These are phyloP conservation scores for Coronaproctus castanopsis DNA, from an alignment of 2,888 invertebrate genomes.

Conservation along the genomic window DNA sequence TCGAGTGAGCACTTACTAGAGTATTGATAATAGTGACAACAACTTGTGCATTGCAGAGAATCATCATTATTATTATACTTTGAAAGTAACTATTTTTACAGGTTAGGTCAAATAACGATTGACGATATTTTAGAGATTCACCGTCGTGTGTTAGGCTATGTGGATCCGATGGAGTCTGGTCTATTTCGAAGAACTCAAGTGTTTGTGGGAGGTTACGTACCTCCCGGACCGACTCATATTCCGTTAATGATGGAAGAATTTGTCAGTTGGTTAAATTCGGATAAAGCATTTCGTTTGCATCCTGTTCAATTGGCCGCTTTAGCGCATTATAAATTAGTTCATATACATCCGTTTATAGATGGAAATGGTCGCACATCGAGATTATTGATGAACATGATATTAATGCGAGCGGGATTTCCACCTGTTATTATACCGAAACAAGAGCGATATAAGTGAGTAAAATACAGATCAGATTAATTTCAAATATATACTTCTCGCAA, in stretches of 20 bases:
- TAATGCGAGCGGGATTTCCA: conserved; percentile 89
- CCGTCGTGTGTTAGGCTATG: conserved; percentile 76
- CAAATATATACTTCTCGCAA: not conserved
- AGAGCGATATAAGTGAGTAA: conserved; percentile 35
- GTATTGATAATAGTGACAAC: no score
- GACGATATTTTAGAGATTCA: conserved; percentile 84
- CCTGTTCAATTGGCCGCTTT: conserved; percentile 83
- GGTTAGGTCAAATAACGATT: conserved; percentile 54
- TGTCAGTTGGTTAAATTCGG: conserved; percentile 80
- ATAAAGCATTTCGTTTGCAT: conserved; percentile 64
- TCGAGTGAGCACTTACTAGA: no score
- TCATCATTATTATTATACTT: no score
- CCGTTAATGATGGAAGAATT: conserved; percentile 66
- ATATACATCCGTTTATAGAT: conserved; percentile 91
- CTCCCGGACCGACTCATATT: conserved; percentile 69
- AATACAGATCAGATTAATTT: not conserved
- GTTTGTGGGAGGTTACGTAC: conserved; percentile 85
- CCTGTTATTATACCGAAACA: conserved; percentile 86
- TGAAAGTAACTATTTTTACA: conserved; percentile 24
- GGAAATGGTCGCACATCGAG: conserved; percentile 92
- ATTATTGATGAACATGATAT: conserved; percentile 82
- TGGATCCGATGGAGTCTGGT: conserved; percentile 82
- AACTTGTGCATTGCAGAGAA: no score
- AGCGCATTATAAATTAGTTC: conserved; percentile 90
- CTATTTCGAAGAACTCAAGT: conserved; percentile 73